Evolutionary conservation across 2,113 vertebrate genomes (phyloP).

Genomic region (Delphinus delphis): DNA sequence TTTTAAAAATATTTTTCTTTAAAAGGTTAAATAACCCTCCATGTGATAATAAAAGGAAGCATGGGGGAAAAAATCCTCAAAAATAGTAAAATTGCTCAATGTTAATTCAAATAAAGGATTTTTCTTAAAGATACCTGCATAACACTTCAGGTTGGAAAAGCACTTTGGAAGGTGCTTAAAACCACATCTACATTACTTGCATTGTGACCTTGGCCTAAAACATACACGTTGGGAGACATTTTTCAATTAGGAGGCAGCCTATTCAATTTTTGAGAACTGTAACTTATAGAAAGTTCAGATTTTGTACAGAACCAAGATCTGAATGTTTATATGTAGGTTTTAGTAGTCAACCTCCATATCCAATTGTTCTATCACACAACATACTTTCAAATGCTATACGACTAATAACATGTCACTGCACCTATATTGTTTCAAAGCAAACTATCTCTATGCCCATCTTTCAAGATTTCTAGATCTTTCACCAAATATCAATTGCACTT

Average conservation of each 20-base stretch:
- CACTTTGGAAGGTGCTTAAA: not conserved
- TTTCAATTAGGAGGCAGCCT: not conserved
- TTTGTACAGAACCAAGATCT: not conserved
- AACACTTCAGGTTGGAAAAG: not conserved
- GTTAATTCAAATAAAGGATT: not conserved
- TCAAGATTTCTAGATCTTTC: not conserved
- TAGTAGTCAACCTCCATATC: not conserved
- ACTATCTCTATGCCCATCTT: not conserved
- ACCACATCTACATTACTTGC: not conserved
- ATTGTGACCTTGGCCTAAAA: not conserved
- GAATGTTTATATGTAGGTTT: not conserved
- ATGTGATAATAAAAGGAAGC: not conserved
- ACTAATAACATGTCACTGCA: too few relatives aligned
- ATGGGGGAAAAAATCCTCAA: not conserved
- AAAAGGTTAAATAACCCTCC: not conserved
- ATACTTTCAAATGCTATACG: not conserved
- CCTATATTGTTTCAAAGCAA: not conserved
- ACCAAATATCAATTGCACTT: not conserved
- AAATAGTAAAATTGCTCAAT: not conserved
- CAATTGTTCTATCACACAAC: not conserved
- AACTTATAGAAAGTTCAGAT: not conserved
- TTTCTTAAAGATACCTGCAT: not conserved
- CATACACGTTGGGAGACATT: not conserved
- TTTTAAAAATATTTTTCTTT: not conserved
- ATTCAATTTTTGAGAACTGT: not conserved